Percentiles rank a stretch among this genome's conserved stretches.
Evolutionary conservation across 2,797 vertebrate species (phyloP).

Genomic region (Macroramphosus scolopax): DNA sequence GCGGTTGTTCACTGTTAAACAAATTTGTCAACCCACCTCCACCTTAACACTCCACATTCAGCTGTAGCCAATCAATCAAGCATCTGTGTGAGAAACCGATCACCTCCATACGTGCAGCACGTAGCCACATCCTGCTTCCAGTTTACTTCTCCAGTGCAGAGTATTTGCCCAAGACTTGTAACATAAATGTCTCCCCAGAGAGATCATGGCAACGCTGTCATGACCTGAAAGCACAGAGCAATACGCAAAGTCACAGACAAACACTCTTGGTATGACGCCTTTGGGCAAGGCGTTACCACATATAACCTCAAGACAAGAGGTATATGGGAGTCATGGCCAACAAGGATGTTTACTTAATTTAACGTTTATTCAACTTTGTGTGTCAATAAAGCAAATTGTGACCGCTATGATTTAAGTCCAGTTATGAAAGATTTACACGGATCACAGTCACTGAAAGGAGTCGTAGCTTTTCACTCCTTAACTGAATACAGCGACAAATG

Average conservation of each 20-base stretch:
- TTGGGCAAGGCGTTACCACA: conserved; percentile 31
- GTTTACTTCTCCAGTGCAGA: conserved; percentile 38
- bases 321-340: conserved; percentile 29
- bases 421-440: no score
- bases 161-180: conserved; percentile 52
- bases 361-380: conserved; percentile 12
- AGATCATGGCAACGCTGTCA: conserved; percentile 13
- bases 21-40: neutral
- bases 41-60: conserved; percentile 38
- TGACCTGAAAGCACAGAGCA: no score
- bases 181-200: conserved; percentile 39
- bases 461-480: no score
- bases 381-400: conserved; percentile 20
- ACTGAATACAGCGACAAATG: no score
- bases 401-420: no score
- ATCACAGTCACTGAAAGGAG: conserved; percentile 5
- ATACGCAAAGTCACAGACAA: conserved; percentile 32
- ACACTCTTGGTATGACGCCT: conserved; percentile 33
- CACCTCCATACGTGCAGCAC: neutral
- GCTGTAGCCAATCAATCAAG: no score
- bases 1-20: no score
- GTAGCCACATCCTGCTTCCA: conserved; percentile 62
- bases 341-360: conserved; percentile 47
- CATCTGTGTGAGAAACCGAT: conserved; percentile 37
- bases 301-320: conserved; percentile 17